These are phyloP conservation scores for Cichladusa arquata DNA, from an alignment of 2,113 vertebrate species.

Conservation along the genomic window DNA sequence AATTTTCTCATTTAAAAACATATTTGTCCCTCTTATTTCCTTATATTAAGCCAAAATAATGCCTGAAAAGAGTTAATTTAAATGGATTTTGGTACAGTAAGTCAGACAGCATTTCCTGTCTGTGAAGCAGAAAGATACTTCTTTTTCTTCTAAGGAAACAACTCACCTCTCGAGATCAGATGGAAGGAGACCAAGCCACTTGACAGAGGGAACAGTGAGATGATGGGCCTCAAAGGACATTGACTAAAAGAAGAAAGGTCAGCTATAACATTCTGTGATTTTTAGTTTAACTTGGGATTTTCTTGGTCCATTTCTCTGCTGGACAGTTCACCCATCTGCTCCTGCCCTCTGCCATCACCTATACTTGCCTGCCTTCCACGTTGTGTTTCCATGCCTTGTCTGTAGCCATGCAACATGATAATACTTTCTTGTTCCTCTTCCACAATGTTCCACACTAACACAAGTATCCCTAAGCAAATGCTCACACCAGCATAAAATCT, in stretches of 20 bases:
- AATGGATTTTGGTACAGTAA: not conserved
- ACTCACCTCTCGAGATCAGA: slow-evolving; percentile 92
- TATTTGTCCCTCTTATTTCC: not conserved
- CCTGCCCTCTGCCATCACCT: not conserved
- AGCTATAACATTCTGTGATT: not conserved
- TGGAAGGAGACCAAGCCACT: slow-evolving; percentile 97
- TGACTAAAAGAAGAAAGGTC: slow-evolving; percentile 76
- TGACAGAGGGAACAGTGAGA: slow-evolving; percentile 90
- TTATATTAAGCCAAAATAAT: not conserved
- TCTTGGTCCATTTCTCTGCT: not conserved
- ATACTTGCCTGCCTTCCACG: not conserved
- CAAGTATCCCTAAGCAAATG: not conserved
- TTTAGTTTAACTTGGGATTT: not conserved
- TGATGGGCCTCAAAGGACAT: slow-evolving; percentile 96
- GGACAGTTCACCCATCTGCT: not conserved
- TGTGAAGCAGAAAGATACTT: not conserved
- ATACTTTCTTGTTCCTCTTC: not conserved
- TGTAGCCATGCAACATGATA: not conserved
- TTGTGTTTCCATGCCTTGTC: not conserved
- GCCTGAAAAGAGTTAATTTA: not conserved
- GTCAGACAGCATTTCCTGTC: not conserved
- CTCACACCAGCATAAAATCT: not conserved
- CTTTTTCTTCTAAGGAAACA: not conserved
- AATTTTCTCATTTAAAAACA: not conserved
- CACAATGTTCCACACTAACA: not conserved